These are phyloP conservation scores for Drosophila quadrilineata DNA, from an alignment of 1,140 invertebrate genomes.

Conservation along the genomic window DNA sequence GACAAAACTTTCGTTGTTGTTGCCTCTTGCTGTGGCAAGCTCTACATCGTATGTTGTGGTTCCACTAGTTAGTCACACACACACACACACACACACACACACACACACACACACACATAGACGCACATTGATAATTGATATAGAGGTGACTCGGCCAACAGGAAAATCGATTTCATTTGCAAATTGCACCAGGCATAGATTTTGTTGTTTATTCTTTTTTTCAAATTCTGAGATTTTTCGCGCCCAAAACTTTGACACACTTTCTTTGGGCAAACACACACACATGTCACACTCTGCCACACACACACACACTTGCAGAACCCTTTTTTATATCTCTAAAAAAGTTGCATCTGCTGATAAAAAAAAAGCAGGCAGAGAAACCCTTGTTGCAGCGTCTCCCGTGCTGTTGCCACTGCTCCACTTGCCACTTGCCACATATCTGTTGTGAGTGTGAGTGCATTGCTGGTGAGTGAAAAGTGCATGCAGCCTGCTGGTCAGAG, in stretches of 20 bases:
- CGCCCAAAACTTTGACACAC: too few species aligned
- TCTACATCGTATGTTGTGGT: background rate
- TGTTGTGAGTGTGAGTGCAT: constrained; percentile 28
- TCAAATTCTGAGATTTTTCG: background rate
- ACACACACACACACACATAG: too few species aligned
- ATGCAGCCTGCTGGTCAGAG: background rate
- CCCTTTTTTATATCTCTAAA: constrained; percentile 5
- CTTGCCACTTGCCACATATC: constrained; percentile 6
- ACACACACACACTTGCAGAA: background rate
- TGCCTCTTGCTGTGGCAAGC: background rate
- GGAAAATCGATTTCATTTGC: too few species aligned
- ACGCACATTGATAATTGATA: too few species aligned
- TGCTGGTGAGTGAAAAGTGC: constrained; percentile 34
- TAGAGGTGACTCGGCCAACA: too few species aligned
- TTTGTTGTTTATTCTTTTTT: too few species aligned
- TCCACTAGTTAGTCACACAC: too few species aligned
- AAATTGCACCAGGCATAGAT: background rate
- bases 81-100: too few species aligned
- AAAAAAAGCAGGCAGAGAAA: background rate
- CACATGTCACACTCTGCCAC: background rate
- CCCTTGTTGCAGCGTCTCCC: background rate
- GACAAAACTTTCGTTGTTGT: background rate
- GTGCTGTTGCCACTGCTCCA: constrained; percentile 32
- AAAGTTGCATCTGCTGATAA: too few species aligned
- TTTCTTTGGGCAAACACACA: too few species aligned